Percentiles rank a stretch among this genome's conserved stretches.
phyloP scores from a whole-genome alignment of 2,888 invertebrate genomes.

The Beris chalybata region DNA sequence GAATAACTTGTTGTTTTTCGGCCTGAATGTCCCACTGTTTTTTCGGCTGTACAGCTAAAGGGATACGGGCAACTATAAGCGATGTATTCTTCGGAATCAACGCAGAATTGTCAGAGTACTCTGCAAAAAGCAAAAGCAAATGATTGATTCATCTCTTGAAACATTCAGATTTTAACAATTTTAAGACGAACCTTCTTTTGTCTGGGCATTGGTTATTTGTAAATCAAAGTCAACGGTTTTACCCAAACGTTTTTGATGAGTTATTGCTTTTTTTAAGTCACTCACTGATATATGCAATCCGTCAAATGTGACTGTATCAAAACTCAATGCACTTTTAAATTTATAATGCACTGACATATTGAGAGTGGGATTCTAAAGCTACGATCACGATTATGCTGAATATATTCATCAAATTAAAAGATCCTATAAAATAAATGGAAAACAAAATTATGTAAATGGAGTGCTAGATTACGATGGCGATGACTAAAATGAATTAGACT shows the following conservation, averaged over 20 bases:
- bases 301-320: conserved; percentile 95
- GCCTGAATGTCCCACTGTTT: conserved; percentile 69
- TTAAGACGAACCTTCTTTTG: conserved; percentile 81
- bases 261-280: conserved; percentile 92
- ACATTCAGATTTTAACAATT: too few relatives aligned
- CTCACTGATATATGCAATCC: conserved; percentile 94
- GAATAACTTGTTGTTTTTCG: conserved; percentile 48
- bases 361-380: conserved; percentile 6
- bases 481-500: too few relatives aligned
- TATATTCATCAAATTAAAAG: conserved; percentile 3
- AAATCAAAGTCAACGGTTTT: conserved; percentile 94
- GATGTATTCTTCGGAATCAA: conserved; percentile 98
- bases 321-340: conserved; percentile 95
- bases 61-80: conserved; percentile 90
- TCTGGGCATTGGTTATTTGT: conserved; percentile 95
- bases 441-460: too few relatives aligned
- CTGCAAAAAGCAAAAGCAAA: conserved; percentile 59
- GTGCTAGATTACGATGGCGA: too few relatives aligned
- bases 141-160: neutral
- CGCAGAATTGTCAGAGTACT: conserved; percentile 86
- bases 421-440: too few relatives aligned
- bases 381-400: neutral
- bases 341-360: conserved; percentile 97
- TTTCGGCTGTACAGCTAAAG: conserved; percentile 76
- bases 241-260: conserved; percentile 92